Conservation (phyloP, 35 echinoderm and acorn worm genomes). For the Lytechinus pictus region DNA sequence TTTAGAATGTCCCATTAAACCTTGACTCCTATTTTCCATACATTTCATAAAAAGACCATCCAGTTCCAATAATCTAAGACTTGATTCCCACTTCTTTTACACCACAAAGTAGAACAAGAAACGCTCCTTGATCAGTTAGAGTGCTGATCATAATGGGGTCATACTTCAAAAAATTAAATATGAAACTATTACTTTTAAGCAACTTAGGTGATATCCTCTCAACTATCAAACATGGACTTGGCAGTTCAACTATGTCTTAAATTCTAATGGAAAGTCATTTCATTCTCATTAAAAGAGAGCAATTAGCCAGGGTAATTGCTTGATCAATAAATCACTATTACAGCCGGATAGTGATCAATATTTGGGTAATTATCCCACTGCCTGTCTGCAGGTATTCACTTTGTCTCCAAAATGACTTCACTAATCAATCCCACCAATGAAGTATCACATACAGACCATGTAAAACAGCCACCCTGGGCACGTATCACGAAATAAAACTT, state of each 20-base stretch:
- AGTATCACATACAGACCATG: not conserved
- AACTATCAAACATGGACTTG: not conserved
- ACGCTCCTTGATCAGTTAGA: not conserved
- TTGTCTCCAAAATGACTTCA: too few relatives aligned
- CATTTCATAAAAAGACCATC: too few relatives aligned
- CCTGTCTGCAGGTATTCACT: not conserved
- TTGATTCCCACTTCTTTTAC: not conserved
- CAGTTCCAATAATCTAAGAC: too few relatives aligned
- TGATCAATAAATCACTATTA: not conserved
- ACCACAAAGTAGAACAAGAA: not conserved
- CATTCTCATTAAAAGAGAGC: not conserved
- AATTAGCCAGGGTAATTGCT: not conserved
- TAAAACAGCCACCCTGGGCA: not conserved
- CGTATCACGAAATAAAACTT: not conserved
- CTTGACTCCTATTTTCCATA: not conserved
- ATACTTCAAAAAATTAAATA: not conserved
- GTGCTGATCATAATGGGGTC: not conserved
- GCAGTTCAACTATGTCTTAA: not conserved
- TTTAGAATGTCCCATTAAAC: not conserved
- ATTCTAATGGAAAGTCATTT: not conserved
- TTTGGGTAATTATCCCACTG: not conserved
- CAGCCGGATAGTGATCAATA: not conserved
- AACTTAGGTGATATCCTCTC: not conserved
- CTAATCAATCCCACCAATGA: too few relatives aligned
- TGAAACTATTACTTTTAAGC: not conserved